Evolutionary conservation across 2,113 vertebrate species (phyloP).

Genomic region (Gasterosteus nipponicus): DNA sequence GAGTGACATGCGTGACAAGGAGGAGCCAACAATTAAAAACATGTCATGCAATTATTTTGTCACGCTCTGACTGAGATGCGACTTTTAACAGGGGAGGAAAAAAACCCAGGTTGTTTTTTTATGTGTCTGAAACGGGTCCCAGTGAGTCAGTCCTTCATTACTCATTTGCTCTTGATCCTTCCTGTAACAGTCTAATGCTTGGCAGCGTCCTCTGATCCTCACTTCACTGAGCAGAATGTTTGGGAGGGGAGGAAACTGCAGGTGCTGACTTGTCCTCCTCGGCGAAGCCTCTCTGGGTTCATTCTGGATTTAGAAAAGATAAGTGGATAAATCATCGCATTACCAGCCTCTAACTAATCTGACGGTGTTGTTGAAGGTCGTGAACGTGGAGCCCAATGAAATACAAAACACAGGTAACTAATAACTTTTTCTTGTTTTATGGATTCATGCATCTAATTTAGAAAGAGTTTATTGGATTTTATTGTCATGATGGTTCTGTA

Average conservation of each 20-base stretch:
- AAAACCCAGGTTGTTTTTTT: constrained; percentile 26
- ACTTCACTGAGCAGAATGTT: constrained; percentile 39
- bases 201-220: constrained; percentile 63
- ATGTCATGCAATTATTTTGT: constrained; percentile 54
- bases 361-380: too few species aligned
- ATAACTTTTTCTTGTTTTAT: neutral
- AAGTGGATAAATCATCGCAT: neutral
- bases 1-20: constrained; percentile 52
- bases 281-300: constrained; percentile 15
- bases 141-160: constrained; percentile 67
- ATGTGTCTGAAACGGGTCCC: constrained; percentile 36
- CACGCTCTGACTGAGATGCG: constrained; percentile 41
- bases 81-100: constrained; percentile 19
- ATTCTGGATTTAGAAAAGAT: neutral
- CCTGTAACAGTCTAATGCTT: constrained; percentile 59
- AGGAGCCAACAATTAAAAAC: constrained; percentile 70
- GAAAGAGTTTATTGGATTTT: neutral
- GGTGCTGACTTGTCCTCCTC: constrained; percentile 23
- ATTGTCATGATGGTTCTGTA: neutral
- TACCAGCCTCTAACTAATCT: neutral
- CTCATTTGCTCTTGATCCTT: constrained; percentile 71
- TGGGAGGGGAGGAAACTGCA: constrained; percentile 29
- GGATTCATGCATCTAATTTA: neutral
- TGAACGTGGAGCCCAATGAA: neutral
- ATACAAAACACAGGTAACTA: neutral